Evolutionary conservation across 2,797 vertebrate genomes (phyloP), one percentile per base, ranked within the genome.

Genomic region (Semaprochilodus insignis): DNA sequence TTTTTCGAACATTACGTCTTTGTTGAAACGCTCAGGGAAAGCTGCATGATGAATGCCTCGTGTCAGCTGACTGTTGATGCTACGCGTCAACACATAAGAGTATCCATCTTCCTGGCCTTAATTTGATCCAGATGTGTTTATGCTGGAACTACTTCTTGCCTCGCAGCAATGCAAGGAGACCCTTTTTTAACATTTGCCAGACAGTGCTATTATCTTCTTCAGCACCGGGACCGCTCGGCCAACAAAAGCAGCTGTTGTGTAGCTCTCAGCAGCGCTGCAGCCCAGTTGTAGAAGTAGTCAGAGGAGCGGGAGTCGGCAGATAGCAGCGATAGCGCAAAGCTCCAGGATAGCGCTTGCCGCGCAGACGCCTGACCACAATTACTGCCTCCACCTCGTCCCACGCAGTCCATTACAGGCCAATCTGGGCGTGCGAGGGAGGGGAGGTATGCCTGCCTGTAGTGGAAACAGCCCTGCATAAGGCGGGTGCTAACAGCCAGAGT

Each of bases 111-210:
- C 51, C 73, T 25, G 74, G 23, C 83, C 78, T 80, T 40, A 87
- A 87, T 82, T 69, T 21, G 75, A 82, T 87, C 84, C 86, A 87
- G 86, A 86, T 87, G 86, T 87, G 86, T 84, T 84, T 87, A 66
- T 65, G 36, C 77, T 87, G 84, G 85, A 86, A 44, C 69, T 55
- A 55, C 25, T 77, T 27, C 52, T 79, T 74, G 59, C 74, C 55
- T 63, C 48, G 13, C 52, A 31, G 66, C 80, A 80, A 54, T 66
- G 77, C 76, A 34, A 83, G 69, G 59, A 69, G 73, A 81, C 63
- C 71, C 69, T 27, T 75, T 25, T 76, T 85, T 77, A 54, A 82
- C 80, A 65, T 77, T 83, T 86, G 57, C 72, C 74, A 57, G 76
- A n/a, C 72, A 85, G 59, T 55, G 34, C 54, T 75, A 82, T 78